phyloP scores from a whole-genome alignment of 2,888 invertebrate genomes.

The Acanthoscelides obtectus region DNA sequence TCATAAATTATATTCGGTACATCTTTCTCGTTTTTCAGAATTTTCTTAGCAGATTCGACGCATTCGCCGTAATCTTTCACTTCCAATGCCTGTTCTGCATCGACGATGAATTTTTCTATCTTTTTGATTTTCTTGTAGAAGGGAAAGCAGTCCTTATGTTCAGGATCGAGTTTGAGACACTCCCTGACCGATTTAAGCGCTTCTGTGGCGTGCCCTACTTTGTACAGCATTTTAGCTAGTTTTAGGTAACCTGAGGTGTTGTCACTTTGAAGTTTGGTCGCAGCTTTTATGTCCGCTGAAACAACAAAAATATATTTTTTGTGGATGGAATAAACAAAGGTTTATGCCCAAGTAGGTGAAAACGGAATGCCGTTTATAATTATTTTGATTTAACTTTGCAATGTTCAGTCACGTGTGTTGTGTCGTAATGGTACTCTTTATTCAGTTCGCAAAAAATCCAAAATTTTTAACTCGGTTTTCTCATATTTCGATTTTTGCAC shows the following conservation, averaged over 20 bases:
- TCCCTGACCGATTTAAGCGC: slow-evolving; percentile 91
- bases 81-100: slow-evolving; percentile 60
- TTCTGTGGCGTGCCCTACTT: slow-evolving; percentile 87
- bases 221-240: slow-evolving; percentile 81
- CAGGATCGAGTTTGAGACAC: slow-evolving; percentile 94
- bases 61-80: slow-evolving; percentile 65
- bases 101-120: slow-evolving; percentile 73
- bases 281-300: slow-evolving; percentile 73
- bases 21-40: slow-evolving; percentile 65
- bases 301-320: not conserved
- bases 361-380: too few relatives aligned
- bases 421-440: too few relatives aligned
- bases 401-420: too few relatives aligned
- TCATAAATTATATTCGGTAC: slow-evolving; percentile 67
- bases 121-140: slow-evolving; percentile 96
- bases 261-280: slow-evolving; percentile 87
- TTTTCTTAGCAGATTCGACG: slow-evolving; percentile 61
- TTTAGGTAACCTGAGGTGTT: slow-evolving; percentile 83
- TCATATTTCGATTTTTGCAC: too few relatives aligned
- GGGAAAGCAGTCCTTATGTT: slow-evolving; percentile 93
- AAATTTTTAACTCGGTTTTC: too few relatives aligned
- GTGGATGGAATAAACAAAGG: too few relatives aligned
- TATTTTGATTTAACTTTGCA: too few relatives aligned
- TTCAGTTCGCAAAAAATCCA: too few relatives aligned
- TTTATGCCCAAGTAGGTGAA: too few relatives aligned